Conservation (phyloP, 2,888 invertebrate genomes). For the Schrankia costaestrigalis region DNA sequence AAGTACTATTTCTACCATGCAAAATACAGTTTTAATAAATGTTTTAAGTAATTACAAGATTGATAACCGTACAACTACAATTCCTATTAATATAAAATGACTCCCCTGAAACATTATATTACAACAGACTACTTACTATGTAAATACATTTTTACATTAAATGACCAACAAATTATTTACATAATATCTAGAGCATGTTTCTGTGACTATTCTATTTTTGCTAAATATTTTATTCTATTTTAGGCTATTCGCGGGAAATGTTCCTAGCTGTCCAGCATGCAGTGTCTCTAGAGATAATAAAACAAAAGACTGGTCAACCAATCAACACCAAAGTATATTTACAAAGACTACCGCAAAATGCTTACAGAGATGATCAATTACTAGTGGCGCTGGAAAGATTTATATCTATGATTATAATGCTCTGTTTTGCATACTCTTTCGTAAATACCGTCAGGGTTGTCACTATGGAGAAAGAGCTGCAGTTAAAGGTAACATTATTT, state of each 20-base stretch:
- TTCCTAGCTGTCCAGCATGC: conserved; percentile 70
- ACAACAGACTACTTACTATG: no score
- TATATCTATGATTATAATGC: conserved; percentile 88
- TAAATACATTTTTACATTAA: no score
- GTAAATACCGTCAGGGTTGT: conserved; percentile 89
- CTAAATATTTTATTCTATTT: conserved; percentile 10
- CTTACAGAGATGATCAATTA: conserved; percentile 85
- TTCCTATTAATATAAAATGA: no score
- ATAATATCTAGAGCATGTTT: no score
- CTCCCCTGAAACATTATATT: no score
- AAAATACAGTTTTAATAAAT: no score
- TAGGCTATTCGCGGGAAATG: conserved; percentile 71
- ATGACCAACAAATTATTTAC: no score
- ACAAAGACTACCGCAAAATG: conserved; percentile 86
- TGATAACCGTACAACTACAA: no score
- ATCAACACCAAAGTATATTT: conserved; percentile 71
- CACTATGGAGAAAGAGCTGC: conserved; percentile 88
- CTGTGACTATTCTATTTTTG: no score
- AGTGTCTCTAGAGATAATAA: conserved; percentile 66
- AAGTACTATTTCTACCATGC: no score
- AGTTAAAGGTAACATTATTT: conserved; percentile 82
- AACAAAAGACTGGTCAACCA: conserved; percentile 55
- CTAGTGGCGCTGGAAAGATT: conserved; percentile 84
- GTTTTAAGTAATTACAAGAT: no score
- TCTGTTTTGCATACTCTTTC: conserved; percentile 91